Percentiles rank a stretch among this genome's conserved stretches.
Evolutionary conservation across 2,888 invertebrate genomes (phyloP).

Genomic region (Agrenia bidenticulata): DNA sequence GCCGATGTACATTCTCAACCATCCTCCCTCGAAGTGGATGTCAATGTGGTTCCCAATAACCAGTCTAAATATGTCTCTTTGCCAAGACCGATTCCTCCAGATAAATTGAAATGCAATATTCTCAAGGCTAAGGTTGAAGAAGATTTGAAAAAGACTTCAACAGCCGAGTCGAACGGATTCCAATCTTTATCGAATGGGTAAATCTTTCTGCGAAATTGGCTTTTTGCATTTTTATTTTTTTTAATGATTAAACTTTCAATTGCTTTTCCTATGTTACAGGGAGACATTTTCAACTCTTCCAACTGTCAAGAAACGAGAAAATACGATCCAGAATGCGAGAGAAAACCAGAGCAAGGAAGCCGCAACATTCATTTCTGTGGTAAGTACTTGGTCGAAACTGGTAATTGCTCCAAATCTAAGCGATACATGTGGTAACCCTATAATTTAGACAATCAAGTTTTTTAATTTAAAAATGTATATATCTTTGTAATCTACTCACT

Average conservation of each 20-base stretch:
- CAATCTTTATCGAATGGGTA: constrained; percentile 38
- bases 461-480: background rate
- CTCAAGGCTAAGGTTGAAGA: constrained; percentile 77
- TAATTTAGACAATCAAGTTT: background rate
- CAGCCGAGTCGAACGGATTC: constrained; percentile 38
- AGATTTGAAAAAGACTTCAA: constrained; percentile 60
- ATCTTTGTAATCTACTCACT: constrained; percentile 7
- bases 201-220: constrained; percentile 7
- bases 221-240: constrained; percentile 8
- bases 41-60: constrained; percentile 58
- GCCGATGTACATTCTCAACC: constrained; percentile 27
- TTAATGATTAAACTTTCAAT: constrained; percentile 1
- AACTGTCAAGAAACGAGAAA: constrained; percentile 50
- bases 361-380: constrained; percentile 75
- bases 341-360: constrained; percentile 49
- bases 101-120: constrained; percentile 91
- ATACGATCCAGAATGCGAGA: constrained; percentile 46
- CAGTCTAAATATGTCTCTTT: constrained; percentile 56
- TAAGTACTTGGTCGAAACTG: constrained; percentile 58
- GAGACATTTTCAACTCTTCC: constrained; percentile 40
- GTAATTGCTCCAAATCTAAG: background rate
- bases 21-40: constrained; percentile 53
- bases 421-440: constrained; percentile 33
- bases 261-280: constrained; percentile 23
- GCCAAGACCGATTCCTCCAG: constrained; percentile 73